Conservation (phyloP, 1,140 invertebrate species). For the Tenebrio molitor region DNA sequence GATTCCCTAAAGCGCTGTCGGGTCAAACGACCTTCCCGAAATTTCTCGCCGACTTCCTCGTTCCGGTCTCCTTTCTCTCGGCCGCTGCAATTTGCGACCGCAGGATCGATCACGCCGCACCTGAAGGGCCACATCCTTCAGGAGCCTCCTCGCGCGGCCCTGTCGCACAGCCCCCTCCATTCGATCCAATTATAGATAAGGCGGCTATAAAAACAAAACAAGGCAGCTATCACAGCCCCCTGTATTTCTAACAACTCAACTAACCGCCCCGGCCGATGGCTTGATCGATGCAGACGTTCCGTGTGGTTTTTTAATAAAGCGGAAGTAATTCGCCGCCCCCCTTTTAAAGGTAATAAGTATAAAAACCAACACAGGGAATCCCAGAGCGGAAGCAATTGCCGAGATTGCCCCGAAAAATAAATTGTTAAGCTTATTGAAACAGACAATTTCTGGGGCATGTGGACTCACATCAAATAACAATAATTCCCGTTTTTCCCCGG, state of each 20-base stretch:
- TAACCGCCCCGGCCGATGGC: no score
- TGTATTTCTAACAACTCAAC: conserved; percentile 45
- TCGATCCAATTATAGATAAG: conserved; percentile 51
- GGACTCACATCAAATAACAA: conserved; percentile 30
- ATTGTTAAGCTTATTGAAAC: conserved; percentile 40
- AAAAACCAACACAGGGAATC: conserved; percentile 21
- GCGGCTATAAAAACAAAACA: conserved; percentile 46
- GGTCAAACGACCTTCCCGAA: conserved; percentile 14
- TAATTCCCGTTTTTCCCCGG: conserved; percentile 26
- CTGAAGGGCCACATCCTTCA: background rate
- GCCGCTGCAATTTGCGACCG: conserved; percentile 6
- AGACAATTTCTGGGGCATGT: conserved; percentile 26
- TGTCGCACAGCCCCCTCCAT: conserved; percentile 10
- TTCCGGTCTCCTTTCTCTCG: conserved; percentile 3
- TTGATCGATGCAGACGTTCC: no score
- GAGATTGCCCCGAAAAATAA: conserved; percentile 37
- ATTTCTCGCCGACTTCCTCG: background rate
- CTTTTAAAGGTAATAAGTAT: conserved; percentile 36
- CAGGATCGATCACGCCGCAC: background rate
- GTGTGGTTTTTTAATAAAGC: conserved; percentile 32
- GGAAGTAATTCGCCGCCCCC: background rate
- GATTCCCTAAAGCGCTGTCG: conserved; percentile 12
- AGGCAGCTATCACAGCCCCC: conserved; percentile 24
- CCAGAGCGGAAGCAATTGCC: conserved; percentile 32
- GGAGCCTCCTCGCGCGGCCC: background rate